phyloP scores from a whole-genome alignment of 2,888 invertebrate species.

The Aphrophora alni region DNA sequence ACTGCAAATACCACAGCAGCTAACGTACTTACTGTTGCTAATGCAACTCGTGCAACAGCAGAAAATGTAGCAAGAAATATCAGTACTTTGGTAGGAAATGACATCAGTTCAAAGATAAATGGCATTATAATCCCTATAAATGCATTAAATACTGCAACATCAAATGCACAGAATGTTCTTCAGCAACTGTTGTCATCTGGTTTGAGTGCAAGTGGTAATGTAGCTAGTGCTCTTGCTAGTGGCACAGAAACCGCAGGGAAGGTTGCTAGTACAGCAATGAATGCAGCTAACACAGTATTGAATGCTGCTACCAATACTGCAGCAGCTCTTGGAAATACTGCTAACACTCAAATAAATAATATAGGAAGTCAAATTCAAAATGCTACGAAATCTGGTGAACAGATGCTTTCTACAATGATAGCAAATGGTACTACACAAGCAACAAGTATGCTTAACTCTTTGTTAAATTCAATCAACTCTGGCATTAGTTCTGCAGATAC shows the following conservation, averaged over 20 bases:
- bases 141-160: neutral
- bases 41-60: neutral
- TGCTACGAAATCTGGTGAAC: neutral
- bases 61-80: neutral
- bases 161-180: neutral
- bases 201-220: neutral
- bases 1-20: neutral
- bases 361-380: neutral
- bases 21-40: neutral
- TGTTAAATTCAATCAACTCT: neutral
- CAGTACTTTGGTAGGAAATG: neutral
- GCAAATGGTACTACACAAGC: neutral
- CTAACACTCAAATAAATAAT: neutral
- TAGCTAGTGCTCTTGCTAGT: neutral
- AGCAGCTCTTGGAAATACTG: neutral
- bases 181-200: neutral
- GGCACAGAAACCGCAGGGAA: neutral
- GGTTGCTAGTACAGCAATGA: neutral
- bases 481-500: neutral
- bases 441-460: neutral
- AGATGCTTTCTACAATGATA: neutral
- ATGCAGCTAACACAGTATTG: neutral
- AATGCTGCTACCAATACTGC: neutral
- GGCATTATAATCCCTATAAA: neutral
- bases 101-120: neutral